phyloP scores from a whole-genome alignment of 53 echinoderm and acorn worm genomes.

The Patiria pectinifera region DNA sequence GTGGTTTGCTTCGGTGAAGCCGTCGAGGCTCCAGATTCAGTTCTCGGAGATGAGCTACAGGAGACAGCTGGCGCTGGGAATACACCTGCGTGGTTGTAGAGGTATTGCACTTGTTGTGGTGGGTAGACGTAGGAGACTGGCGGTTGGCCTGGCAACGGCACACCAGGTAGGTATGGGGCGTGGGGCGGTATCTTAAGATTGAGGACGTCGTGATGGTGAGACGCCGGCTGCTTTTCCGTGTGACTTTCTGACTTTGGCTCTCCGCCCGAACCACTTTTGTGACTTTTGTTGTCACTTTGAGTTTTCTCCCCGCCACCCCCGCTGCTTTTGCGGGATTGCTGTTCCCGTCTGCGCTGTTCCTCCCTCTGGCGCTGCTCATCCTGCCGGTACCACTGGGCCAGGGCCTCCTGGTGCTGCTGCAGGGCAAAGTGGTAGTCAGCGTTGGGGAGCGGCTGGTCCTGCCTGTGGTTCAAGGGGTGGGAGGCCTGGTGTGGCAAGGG shows the following conservation, averaged over 20 bases:
- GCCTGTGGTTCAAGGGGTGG: slow-evolving; percentile 66
- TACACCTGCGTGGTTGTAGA: slow-evolving; percentile 70
- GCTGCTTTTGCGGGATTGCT: slow-evolving; percentile 63
- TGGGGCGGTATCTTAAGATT: slow-evolving; percentile 65
- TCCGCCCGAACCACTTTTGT: slow-evolving; percentile 52
- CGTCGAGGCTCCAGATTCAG: slow-evolving; percentile 70
- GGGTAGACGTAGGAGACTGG: slow-evolving; percentile 81
- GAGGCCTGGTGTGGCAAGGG: slow-evolving; percentile 75
- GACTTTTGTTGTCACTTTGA: slow-evolving; percentile 15
- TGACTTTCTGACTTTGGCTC: slow-evolving; percentile 66
- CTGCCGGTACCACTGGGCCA: slow-evolving; percentile 73
- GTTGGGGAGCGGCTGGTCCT: slow-evolving; percentile 63
- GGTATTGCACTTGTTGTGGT: slow-evolving; percentile 84
- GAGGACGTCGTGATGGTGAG: slow-evolving; percentile 42
- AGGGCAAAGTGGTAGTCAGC: slow-evolving; percentile 74
- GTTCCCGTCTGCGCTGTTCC: slow-evolving; percentile 65
- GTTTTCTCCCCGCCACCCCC: slow-evolving; percentile 32
- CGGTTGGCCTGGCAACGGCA: slow-evolving; percentile 71
- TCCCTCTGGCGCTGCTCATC: slow-evolving; percentile 71
- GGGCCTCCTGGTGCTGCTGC: slow-evolving; percentile 79
- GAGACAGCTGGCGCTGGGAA: slow-evolving; percentile 56
- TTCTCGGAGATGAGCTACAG: slow-evolving; percentile 55
- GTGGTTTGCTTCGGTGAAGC: slow-evolving; percentile 62
- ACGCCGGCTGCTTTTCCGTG: slow-evolving; percentile 61
- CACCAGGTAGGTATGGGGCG: slow-evolving; percentile 68